Evolutionary conservation across 2,888 invertebrate species (phyloP), one percentile per base, ranked within the genome.

Genomic region (Philopedon plagiatum): DNA sequence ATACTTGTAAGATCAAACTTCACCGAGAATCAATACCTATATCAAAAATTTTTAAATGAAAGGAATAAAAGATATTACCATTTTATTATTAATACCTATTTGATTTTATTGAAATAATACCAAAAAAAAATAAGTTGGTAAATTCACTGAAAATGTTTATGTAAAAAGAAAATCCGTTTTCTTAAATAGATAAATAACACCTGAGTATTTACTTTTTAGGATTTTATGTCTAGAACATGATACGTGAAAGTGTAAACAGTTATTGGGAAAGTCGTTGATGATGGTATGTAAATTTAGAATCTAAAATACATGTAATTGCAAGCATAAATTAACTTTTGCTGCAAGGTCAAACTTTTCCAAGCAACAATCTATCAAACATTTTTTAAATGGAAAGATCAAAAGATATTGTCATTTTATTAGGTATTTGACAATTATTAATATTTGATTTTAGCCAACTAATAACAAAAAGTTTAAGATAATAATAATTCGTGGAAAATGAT

Each of bases 181-280:
- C 41, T 15, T 41, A 41, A 11, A 41, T 11, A 41, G 41, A 18
- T 18, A 41, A 41, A 18, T 18, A 1, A 41, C 41, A 41, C 44
- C 11, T 46, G 9, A 19, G 19, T 46, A 21, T 46, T 46, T 46
- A 15, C 21, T 21, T 46, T 21, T 46, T 46, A 21, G 19, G 21
- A 21, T 46, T 46, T 9, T 15, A 46, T n/a, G n/a, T 18, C 3
- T 19, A 21, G 11, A 19, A 46, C 19, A 21, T 46, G 1, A 49
- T 13, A 44, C 29, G 63, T 63, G 63, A 63, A 63, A 63, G 63
- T 63, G 54, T 54, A 54, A 21, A 21, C 23, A 37, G 15, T 63
- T 63, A 63, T 34, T 63, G 63, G 54, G 63, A 63, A 63, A 63
- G 63, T 19, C 51, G 63, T 26, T 37, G 51, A 34, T 39, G 62